A percentile compares a stretch with the other conserved stretches of the same genome.
These are phyloP conservation scores for Loripinus fragilis DNA, from an alignment of 2,888 invertebrate genomes.

Conservation along the genomic window DNA sequence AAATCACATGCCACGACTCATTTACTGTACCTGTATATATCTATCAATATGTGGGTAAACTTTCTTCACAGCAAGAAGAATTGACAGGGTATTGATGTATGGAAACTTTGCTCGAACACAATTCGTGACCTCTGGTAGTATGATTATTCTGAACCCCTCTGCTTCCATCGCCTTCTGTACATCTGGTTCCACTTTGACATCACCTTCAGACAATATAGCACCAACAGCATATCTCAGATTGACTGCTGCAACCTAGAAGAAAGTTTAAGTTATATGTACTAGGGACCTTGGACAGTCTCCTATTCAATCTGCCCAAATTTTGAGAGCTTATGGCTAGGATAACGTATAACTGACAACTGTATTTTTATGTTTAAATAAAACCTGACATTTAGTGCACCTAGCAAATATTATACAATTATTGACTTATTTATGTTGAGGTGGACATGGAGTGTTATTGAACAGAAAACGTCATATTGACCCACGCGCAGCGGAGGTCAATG, in stretches of 20 bases:
- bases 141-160: slow-evolving; percentile 81
- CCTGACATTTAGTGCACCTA: too few species aligned
- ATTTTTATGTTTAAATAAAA: too few species aligned
- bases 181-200: slow-evolving; percentile 63
- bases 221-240: slow-evolving; percentile 83
- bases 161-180: slow-evolving; percentile 71
- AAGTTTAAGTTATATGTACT: not conserved
- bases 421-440: too few species aligned
- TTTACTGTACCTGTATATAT: slow-evolving; percentile 84
- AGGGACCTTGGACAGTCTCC: too few species aligned
- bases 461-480: too few species aligned
- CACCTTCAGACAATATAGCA: slow-evolving; percentile 80
- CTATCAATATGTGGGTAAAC: slow-evolving; percentile 83
- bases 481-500: too few species aligned
- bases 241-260: slow-evolving; percentile 77
- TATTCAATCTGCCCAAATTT: too few species aligned
- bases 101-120: slow-evolving; percentile 84
- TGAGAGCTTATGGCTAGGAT: too few species aligned
- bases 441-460: too few species aligned
- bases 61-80: slow-evolving; percentile 83
- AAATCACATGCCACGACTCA: too few species aligned
- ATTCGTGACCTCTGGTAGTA: slow-evolving; percentile 83
- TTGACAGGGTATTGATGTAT: slow-evolving; percentile 82
- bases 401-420: too few species aligned
- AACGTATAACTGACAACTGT: too few species aligned